Evolutionary conservation across 1,140 invertebrate genomes (phyloP), one percentile per base, ranked within the genome.

Genomic region (Saccostrea echinata): DNA sequence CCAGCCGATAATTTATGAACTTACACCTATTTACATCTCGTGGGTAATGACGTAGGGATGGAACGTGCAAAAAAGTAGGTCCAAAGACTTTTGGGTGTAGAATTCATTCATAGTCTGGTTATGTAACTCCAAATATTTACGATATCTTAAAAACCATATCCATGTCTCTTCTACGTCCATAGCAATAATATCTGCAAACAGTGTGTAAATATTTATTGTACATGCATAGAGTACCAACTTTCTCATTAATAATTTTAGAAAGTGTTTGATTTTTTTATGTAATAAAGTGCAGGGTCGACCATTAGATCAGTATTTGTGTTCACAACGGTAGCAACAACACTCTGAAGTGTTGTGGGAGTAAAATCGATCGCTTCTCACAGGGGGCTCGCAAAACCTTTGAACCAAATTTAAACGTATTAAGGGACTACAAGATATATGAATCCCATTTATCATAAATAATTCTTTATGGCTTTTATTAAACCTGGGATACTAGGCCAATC

Each of bases 321-420:
- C 68, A 76, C 68, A 12, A 76, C 68, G 68, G 11, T 13, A 33
- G 16, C 12, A 76, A 76, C 68, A 33, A 76, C 68, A 6, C 11
- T 3, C 64, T 68, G n/a, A 13, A 27, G 68, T 13, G 68, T 24
- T 76, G 68, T 76, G 68, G 68, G 68, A 76, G 68, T 76, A 30
- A 30, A 76, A 76, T 76, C 68, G 27, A 76, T 76, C 8, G 68
- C 68, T 33, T 18, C 68, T 76, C 68, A 76, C 68, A 30, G 68
- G 68, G 68, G 68, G 68, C 68, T 76, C 68, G 18, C 30, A 33
- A 30, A 76, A 76, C 68, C 68, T 76, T 76, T 76, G 68, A 76
- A 76, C 68, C 68, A 76, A 76, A 76, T 76, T 76, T 76, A 76
- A 76, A 76, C 68, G 27, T 76, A 76, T 76, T 76, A 30, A 76